Conservation (phyloP, 2,113 vertebrate species). For the Nerophis lumbriciformis region DNA sequence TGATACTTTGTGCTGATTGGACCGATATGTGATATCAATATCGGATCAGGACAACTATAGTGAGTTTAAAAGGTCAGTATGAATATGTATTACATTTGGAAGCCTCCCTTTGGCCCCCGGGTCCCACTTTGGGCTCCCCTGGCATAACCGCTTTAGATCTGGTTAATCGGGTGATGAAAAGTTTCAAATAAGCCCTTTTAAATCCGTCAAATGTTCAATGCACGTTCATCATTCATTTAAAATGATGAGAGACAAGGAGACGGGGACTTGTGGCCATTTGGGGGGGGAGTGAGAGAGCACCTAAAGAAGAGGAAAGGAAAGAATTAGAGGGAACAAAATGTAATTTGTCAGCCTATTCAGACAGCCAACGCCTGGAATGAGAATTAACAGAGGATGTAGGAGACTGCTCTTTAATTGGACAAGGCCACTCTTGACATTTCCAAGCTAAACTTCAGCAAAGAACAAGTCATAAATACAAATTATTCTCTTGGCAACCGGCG, state of each 20-base stretch:
- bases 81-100: too few relatives aligned
- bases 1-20: too few relatives aligned
- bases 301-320: conserved; percentile 42
- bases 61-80: too few relatives aligned
- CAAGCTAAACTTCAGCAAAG: conserved; percentile 49
- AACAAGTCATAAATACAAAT: conserved; percentile 59
- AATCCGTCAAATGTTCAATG: conserved; percentile 64
- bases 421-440: conserved; percentile 65
- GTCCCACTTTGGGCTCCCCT: too few relatives aligned
- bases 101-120: too few relatives aligned
- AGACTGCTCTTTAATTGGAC: conserved; percentile 68
- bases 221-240: conserved; percentile 60
- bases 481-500: conserved; percentile 25
- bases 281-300: conserved; percentile 22
- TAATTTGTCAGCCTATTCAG: conserved; percentile 67
- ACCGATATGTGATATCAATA: too few relatives aligned
- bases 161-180: conserved; percentile 57
- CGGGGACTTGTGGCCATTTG: conserved; percentile 9
- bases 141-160: conserved; percentile 29
- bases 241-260: conserved; percentile 63
- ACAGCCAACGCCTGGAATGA: conserved; percentile 55
- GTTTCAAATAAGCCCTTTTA: conserved; percentile 53
- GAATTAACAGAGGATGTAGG: conserved; percentile 55
- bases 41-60: too few relatives aligned
- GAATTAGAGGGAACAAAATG: conserved; percentile 66